phyloP scores from a whole-genome alignment of 2,113 vertebrate species.

The Tor tambroides region DNA sequence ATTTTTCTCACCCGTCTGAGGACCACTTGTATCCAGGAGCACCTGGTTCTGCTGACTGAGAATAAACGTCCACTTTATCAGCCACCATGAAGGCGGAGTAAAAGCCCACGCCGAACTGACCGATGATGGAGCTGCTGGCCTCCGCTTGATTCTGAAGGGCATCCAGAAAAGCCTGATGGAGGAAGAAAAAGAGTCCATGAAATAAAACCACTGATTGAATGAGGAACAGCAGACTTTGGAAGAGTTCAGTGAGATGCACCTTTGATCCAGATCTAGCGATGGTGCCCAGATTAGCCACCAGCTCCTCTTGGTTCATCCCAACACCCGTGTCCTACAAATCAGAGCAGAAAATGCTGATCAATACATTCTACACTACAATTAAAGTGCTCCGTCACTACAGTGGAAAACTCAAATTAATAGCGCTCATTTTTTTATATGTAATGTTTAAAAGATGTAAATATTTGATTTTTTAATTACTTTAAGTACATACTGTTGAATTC shows the following conservation, averaged over 20 bases:
- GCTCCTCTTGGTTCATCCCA: constrained; percentile 91
- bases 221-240: background rate
- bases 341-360: background rate
- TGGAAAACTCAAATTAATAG: too few species aligned
- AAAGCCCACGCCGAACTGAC: constrained; percentile 98
- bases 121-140: constrained; percentile 90
- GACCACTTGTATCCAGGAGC: constrained; percentile 88
- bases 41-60: constrained; percentile 74
- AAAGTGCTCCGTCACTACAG: background rate
- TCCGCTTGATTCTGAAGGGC: constrained; percentile 87
- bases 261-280: constrained; percentile 96
- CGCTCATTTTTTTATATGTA: too few species aligned
- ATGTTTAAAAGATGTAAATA: too few species aligned
- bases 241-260: constrained; percentile 70
- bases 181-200: background rate
- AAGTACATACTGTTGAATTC: too few species aligned
- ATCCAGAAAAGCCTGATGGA: constrained; percentile 87
- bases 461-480: too few species aligned
- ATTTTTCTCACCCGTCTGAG: constrained; percentile 86
- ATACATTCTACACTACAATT: background rate
- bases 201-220: background rate
- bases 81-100: constrained; percentile 99
- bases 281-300: constrained; percentile 91
- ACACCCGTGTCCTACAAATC: constrained; percentile 89
- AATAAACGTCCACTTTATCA: constrained; percentile 89